A percentile compares a stretch with the other conserved stretches of the same genome.
Evolutionary conservation across 23 tunicate species (phyloP).

Genomic region (Diplosoma virens): DNA sequence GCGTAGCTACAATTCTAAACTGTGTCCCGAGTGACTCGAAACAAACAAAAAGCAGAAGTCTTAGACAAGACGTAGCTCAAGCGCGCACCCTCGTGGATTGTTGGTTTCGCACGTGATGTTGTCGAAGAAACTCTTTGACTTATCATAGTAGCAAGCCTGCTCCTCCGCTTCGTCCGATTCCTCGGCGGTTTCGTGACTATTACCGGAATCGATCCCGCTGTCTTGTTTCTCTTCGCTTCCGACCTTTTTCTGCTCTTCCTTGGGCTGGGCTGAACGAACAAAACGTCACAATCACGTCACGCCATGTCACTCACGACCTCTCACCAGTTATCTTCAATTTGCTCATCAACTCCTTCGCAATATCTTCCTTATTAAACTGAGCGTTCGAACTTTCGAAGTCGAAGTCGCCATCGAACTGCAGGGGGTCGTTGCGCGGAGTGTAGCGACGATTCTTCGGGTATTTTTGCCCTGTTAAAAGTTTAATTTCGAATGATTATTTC

Average conservation of each 20-base stretch:
- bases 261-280: conserved; percentile 21
- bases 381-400: conserved; percentile 93
- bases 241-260: conserved; percentile 37
- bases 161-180: conserved; percentile 62
- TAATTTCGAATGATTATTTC: no score
- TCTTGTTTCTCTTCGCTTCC: conserved; percentile 55
- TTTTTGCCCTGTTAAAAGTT: conserved; percentile 49
- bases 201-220: conserved; percentile 70
- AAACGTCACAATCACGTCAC: no score
- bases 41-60: no score
- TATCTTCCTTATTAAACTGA: conserved; percentile 95
- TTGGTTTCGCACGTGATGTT: conserved; percentile 94
- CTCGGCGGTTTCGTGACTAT: conserved; percentile 68
- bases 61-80: no score
- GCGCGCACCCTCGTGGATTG: conserved; percentile 87
- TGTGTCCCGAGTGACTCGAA: no score
- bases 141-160: conserved; percentile 63
- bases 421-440: conserved; percentile 66
- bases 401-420: conserved; percentile 78
- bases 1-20: no score
- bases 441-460: conserved; percentile 52
- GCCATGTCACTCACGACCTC: no score
- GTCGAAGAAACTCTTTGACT: conserved; percentile 88
- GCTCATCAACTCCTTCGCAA: conserved; percentile 79
- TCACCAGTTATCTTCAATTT: conserved; percentile 72